Conservation (phyloP, 2,113 vertebrate species). For the Sorex fumeus region DNA sequence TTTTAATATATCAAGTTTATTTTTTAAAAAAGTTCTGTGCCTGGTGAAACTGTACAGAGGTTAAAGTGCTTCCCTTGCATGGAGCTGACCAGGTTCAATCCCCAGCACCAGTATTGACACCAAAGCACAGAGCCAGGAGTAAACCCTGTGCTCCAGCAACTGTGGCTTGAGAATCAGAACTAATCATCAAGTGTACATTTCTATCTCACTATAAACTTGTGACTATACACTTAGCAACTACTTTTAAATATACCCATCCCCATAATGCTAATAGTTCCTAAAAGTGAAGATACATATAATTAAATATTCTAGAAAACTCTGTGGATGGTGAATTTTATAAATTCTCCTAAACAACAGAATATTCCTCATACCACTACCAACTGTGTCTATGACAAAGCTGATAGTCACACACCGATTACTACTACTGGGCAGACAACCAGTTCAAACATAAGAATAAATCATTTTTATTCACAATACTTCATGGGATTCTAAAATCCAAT, state of each 20-base stretch:
- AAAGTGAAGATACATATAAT: neutral
- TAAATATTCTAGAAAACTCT: constrained; percentile 9
- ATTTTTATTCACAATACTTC: neutral
- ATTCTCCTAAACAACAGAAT: neutral
- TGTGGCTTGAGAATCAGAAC: too few relatives aligned
- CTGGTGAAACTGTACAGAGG: too few relatives aligned
- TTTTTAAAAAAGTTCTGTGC: too few relatives aligned
- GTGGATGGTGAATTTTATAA: neutral
- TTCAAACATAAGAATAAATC: neutral
- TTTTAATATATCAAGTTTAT: too few relatives aligned
- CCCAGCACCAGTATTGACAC: too few relatives aligned
- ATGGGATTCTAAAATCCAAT: neutral
- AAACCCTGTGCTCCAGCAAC: too few relatives aligned
- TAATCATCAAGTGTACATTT: too few relatives aligned
- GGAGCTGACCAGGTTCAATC: too few relatives aligned
- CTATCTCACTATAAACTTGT: constrained; percentile 18
- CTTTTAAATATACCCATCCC: neutral
- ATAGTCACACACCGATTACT: neutral
- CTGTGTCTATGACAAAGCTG: neutral
- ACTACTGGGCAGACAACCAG: neutral
- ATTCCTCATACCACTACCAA: neutral
- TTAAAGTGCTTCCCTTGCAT: too few relatives aligned
- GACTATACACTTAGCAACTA: neutral
- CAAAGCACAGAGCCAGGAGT: too few relatives aligned
- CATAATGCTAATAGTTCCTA: neutral